Percentiles rank a stretch among this genome's conserved stretches.
Evolutionary conservation across 2,797 vertebrate species (phyloP).

Genomic region (Esox masquinongy): DNA sequence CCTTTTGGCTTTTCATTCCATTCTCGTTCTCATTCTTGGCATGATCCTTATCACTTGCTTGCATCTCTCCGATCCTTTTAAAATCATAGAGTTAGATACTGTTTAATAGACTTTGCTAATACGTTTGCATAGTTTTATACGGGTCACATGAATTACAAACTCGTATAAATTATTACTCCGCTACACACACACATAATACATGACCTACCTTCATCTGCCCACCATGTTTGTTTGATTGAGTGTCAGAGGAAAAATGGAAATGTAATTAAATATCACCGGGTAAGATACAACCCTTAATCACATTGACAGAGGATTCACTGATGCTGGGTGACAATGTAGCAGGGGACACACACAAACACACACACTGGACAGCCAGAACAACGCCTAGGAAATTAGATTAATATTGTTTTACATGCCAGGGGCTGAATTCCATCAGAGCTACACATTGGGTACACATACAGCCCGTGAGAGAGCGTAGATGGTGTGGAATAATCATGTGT

Average conservation of each 20-base stretch:
- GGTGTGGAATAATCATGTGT: constrained; percentile 64
- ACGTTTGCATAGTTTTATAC: too few species aligned
- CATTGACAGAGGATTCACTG: constrained; percentile 65
- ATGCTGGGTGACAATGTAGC: constrained; percentile 57
- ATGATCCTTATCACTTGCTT: too few species aligned
- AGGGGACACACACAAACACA: constrained; percentile 15
- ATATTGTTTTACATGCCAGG: constrained; percentile 62
- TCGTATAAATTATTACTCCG: neutral
- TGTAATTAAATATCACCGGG: constrained; percentile 68
- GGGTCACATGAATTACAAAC: too few species aligned
- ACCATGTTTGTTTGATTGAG: constrained; percentile 43
- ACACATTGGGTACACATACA: constrained; percentile 48
- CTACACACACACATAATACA: neutral
- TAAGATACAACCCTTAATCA: constrained; percentile 66
- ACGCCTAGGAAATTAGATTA: constrained; percentile 59
- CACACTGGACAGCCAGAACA: constrained; percentile 41
- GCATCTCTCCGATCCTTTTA: too few species aligned
- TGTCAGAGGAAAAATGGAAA: constrained; percentile 55
- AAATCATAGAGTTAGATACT: too few species aligned
- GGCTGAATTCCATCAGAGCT: constrained; percentile 56
- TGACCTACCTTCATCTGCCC: constrained; percentile 3
- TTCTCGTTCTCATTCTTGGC: too few species aligned
- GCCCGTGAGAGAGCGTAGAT: constrained; percentile 41
- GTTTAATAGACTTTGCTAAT: too few species aligned
- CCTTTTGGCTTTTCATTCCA: too few species aligned